A percentile compares a stretch with the other conserved stretches of the same genome.
Evolutionary conservation across 2,797 vertebrate species (phyloP).

Genomic region (Coregonus sp.): DNA sequence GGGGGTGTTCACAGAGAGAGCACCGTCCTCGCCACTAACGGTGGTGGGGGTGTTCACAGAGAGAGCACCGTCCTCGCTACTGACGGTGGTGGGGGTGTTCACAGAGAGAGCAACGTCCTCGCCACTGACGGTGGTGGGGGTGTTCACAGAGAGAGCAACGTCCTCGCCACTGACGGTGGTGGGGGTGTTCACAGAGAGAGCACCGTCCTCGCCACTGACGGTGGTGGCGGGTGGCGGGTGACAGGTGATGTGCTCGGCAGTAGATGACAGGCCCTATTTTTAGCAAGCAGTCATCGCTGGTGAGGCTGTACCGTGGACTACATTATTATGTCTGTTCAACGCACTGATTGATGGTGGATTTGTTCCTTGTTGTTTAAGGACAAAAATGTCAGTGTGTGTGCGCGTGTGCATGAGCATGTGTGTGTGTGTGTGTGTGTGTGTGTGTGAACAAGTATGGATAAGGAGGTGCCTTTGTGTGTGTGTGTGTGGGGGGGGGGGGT

Average conservation of each 20-base stretch:
- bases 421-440: background rate
- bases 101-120: too few relatives aligned
- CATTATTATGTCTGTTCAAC: conserved; percentile 34
- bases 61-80: too few relatives aligned
- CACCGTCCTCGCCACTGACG: conserved; percentile 18
- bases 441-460: background rate
- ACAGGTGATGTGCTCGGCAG: conserved; percentile 27
- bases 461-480: background rate
- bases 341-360: conserved; percentile 26
- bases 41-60: too few relatives aligned
- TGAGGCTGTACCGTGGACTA: conserved; percentile 28
- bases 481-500: background rate
- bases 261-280: conserved; percentile 38
- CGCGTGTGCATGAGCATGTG: background rate
- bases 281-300: conserved; percentile 28
- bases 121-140: too few relatives aligned
- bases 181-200: too few relatives aligned
- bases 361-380: conserved; percentile 29
- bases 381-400: background rate
- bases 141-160: too few relatives aligned
- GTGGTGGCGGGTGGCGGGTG: conserved; percentile 16
- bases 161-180: background rate
- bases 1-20: too few relatives aligned
- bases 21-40: too few relatives aligned
- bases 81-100: too few relatives aligned